Base-by-base conservation (phyloP, 2,888 invertebrate genomes). In the Sepiola atlantica region DNA sequence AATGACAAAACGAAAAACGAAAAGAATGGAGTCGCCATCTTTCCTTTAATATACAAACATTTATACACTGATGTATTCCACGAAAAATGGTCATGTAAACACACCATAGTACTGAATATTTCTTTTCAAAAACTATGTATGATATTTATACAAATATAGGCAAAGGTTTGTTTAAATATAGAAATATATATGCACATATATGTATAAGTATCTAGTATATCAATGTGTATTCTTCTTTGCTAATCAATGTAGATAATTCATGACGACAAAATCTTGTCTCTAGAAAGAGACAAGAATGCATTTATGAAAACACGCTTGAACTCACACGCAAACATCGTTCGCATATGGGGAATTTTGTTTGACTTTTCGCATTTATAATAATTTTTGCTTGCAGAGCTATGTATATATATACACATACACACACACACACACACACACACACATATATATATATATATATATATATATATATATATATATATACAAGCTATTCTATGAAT, bases 121-220 rank as follows among this genome's bases (percentile, higher is more conserved):
- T 21, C 20, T 0, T 24, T 24, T 8, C 20, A 0, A 20, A 2
- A 8, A 21, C 21, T n/a, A 1, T 14, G 2, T n/a, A 14, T n/a
- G 2, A 77, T 77, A 28, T 77, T 10, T 77, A 77, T 77, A 77
- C 28, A 77, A 10, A 77, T 77, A 77, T 61, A 61, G 24, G 28
- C 10, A 61, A 2, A 57, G 3, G 21, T 57, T 14, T 57, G 2
- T 18, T 20, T 61, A 28, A n/a, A n/a, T n/a, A n/a, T n/a, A n/a
- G n/a, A n/a, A n/a, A n/a, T 77, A 77, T 77, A 77, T 12, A 77
- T 77, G 28, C n/a, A 77, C 10, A 77, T n/a, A 77, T n/a, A 77
- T n/a, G 28, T n/a, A 77, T n/a, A 77, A n/a, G 12, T 77, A 77
- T n/a, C 0, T 77, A n/a, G 12, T 61, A 21, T 4, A 28, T 61